phyloP scores from a whole-genome alignment of 2,113 vertebrate species.

The Istiophorus platypterus region DNA sequence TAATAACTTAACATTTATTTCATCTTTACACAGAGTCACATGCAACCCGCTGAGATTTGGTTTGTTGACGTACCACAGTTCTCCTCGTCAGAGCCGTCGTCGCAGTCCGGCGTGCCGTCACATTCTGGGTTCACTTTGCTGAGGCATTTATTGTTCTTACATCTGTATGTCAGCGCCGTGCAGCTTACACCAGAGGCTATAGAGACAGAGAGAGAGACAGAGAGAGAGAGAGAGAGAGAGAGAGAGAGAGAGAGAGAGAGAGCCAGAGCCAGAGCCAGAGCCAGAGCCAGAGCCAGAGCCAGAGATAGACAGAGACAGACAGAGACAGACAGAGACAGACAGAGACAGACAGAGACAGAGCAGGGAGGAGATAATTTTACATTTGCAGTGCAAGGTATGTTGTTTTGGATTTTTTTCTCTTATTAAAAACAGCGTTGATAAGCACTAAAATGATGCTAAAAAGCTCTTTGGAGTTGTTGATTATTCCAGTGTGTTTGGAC shows the following conservation, averaged over 20 bases:
- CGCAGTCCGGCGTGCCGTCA: conserved; percentile 87
- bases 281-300: too few relatives aligned
- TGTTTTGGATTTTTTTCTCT: too few relatives aligned
- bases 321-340: neutral
- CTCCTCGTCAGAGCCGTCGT: conserved; percentile 89
- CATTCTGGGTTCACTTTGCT: conserved; percentile 91
- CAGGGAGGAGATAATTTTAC: neutral
- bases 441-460: too few relatives aligned
- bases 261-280: too few relatives aligned
- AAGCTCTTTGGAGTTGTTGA: too few relatives aligned
- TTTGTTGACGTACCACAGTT: conserved; percentile 85
- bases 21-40: neutral
- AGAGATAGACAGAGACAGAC: neutral
- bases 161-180: conserved; percentile 85
- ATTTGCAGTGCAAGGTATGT: too few relatives aligned
- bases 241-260: neutral
- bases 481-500: too few relatives aligned
- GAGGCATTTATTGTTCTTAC: conserved; percentile 85
- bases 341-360: neutral
- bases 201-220: neutral
- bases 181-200: conserved; percentile 65
- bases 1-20: neutral
- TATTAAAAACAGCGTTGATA: too few relatives aligned
- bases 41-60: neutral
- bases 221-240: neutral